phyloP scores from a whole-genome alignment of 2,113 vertebrate genomes.

The Rhabdomys dilectus region DNA sequence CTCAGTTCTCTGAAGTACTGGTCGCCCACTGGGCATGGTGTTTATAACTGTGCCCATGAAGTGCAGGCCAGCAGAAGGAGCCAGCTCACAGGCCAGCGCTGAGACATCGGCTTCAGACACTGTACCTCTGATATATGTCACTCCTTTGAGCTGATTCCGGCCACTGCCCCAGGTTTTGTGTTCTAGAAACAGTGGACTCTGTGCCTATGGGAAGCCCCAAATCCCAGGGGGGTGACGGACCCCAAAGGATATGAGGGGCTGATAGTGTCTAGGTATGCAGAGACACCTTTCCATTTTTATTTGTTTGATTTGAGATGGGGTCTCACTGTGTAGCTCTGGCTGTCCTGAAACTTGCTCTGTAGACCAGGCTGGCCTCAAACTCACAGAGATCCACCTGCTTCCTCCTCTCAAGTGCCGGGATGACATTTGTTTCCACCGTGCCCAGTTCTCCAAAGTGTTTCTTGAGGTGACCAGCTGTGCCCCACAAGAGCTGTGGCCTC shows the following conservation, averaged over 20 bases:
- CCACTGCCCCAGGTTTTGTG: not conserved
- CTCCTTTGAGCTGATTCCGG: not conserved
- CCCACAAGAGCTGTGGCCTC: not conserved
- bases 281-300: not conserved
- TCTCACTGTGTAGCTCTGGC: not conserved
- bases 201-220: not conserved
- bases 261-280: not conserved
- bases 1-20: constrained; percentile 14
- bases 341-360: not conserved
- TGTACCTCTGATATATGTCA: not conserved
- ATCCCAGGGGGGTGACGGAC: no score
- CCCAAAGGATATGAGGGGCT: no score
- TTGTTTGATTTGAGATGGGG: not conserved
- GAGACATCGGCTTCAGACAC: not conserved
- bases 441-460: not conserved
- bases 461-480: not conserved
- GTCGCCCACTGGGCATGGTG: not conserved
- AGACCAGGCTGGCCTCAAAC: not conserved
- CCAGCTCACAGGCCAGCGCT: not conserved
- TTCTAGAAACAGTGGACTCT: not conserved
- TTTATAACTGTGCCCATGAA: not conserved
- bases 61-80: not conserved
- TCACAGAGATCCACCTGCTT: not conserved
- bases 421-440: not conserved
- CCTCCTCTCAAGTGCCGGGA: not conserved